Evolutionary conservation across 2,797 vertebrate species (phyloP).

Genomic region (Xerus rutilus): DNA sequence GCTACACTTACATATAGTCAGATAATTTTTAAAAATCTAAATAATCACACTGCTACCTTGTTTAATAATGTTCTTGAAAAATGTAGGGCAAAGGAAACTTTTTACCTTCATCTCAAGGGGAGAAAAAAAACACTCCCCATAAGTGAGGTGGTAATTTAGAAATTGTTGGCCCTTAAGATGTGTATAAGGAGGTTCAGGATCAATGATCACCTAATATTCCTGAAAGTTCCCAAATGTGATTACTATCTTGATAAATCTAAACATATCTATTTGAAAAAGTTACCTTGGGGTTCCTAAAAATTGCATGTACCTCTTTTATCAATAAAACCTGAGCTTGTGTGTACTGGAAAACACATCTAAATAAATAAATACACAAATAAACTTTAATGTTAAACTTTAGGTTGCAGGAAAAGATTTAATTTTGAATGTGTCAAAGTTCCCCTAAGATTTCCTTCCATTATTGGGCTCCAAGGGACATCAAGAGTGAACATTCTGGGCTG

Average conservation of each 20-base stretch:
- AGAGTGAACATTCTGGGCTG: too few relatives aligned
- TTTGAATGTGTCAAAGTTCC: slow-evolving; percentile 51
- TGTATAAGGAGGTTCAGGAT: neutral
- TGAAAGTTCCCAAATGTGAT: slow-evolving; percentile 6
- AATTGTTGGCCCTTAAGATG: neutral
- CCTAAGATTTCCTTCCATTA: slow-evolving; percentile 4
- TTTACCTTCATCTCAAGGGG: neutral
- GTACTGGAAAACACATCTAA: neutral
- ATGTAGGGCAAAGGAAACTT: neutral
- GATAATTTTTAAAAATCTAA: neutral
- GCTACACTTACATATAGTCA: slow-evolving; percentile 28
- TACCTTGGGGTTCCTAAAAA: neutral
- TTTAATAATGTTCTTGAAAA: neutral
- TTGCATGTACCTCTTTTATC: neutral
- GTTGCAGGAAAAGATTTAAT: neutral
- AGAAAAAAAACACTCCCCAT: neutral
- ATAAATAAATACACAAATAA: neutral
- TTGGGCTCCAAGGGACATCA: neutral
- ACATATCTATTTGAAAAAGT: slow-evolving; percentile 11
- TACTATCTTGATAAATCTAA: slow-evolving; percentile 26
- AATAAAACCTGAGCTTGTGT: neutral
- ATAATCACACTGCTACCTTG: slow-evolving; percentile 22
- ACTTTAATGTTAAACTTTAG: slow-evolving; percentile 33
- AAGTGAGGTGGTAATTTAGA: neutral
- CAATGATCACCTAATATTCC: neutral